Base-by-base conservation (phyloP, 2,888 invertebrate species). In the Parochlus steinenii region DNA sequence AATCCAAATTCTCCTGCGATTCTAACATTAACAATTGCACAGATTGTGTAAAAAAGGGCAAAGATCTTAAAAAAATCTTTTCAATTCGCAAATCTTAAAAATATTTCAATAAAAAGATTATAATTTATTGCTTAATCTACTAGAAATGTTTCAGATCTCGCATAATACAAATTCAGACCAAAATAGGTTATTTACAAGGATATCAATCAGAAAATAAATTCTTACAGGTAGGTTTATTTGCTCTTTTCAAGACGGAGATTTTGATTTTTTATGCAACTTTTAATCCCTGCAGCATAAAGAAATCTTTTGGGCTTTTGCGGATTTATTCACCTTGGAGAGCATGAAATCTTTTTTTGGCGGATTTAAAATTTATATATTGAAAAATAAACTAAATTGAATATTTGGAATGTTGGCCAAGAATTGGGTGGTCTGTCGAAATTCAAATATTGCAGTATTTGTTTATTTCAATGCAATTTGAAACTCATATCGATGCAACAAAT, bases 161-260 rank as follows among this genome's bases (percentile, higher is more conserved):
- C 18, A 17, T 19, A 7, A 19, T 30, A 20, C 7, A 22, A 22
- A 19, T 18, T 19, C 30, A 30, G 18, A 32, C 15, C 26, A 18
- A 28, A 34, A 34, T 34, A 22, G 18, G 34, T 28, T 34, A 14
- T 25, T 12, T 28, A 12, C 24, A 34, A 34, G 34, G 34, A 28
- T 34, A 34, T 34, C 34, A 34, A 34, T 34, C 34, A 34, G 10
- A 19, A 18, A 7, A n/a, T n/a, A 33, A 24, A 29, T 29, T 31
- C 16, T 19, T 32, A 12, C 32, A 32, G 32, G 32, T 32, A 26
- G 18, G 6, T 17, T 30, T 30, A 18, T 6, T 28, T 16, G 15
- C 14, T 16, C 11, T 30, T 18, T 17, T 16, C 18, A 6, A n/a
- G 7, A 16, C 12, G 16, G n/a, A 29, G 5, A 15, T 7, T 15